These are phyloP conservation scores for Taxidea taxus DNA, from an alignment of 2,113 vertebrate genomes.

Conservation along the genomic window DNA sequence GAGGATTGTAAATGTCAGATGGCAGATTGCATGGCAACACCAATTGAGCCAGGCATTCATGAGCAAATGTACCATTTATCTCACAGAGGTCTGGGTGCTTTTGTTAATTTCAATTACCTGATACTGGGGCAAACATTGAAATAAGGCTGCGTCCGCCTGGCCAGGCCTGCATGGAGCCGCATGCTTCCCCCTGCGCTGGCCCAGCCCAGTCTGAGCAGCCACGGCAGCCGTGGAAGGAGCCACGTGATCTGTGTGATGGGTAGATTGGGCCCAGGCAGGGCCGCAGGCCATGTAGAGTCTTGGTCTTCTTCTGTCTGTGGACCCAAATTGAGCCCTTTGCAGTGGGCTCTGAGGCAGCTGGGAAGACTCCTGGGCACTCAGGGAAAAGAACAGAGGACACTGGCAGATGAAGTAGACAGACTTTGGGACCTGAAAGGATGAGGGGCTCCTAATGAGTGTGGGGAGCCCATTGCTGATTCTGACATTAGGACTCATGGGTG, in stretches of 20 bases:
- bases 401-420: neutral
- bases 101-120: conserved; percentile 62
- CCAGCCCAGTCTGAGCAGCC: neutral
- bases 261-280: neutral
- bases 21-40: conserved; percentile 40
- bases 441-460: neutral
- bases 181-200: rapidly evolving
- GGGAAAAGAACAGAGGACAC: neutral
- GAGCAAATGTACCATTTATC: conserved; percentile 55
- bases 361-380: neutral
- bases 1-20: conserved; percentile 78
- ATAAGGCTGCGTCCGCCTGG: neutral
- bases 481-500: neutral
- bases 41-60: conserved; percentile 28
- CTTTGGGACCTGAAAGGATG: neutral
- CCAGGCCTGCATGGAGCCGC: neutral
- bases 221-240: too few relatives aligned
- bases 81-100: conserved; percentile 61
- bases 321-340: neutral
- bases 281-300: neutral
- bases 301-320: neutral
- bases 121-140: neutral
- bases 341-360: neutral
- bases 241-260: rapidly evolving
- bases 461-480: neutral